Conservation (phyloP, 2,888 invertebrate species). For the Torymus tubicola region DNA sequence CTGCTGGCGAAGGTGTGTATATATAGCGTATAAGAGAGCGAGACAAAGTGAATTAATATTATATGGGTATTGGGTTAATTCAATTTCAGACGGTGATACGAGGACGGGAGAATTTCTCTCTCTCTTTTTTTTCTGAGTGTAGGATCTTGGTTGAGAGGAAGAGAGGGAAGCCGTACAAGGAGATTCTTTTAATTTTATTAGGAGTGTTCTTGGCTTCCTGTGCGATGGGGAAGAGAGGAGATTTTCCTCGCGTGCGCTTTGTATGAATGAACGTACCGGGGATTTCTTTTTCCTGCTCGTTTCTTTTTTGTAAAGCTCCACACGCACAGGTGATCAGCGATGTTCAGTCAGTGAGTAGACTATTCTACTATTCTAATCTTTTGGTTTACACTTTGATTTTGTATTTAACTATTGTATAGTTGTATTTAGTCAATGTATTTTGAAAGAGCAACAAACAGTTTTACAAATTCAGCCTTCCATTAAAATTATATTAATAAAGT, state of each 20-base stretch:
- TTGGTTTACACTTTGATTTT: too few relatives aligned
- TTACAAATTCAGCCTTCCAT: too few relatives aligned
- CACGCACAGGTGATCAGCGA: not conserved
- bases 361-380: too few relatives aligned
- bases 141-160: not conserved
- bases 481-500: too few relatives aligned
- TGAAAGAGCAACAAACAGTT: too few relatives aligned
- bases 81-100: constrained; percentile 17
- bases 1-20: not conserved
- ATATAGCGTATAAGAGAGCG: constrained; percentile 5
- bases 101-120: too few relatives aligned
- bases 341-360: too few relatives aligned
- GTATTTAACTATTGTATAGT: too few relatives aligned
- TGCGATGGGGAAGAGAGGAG: not conserved
- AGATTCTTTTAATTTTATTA: constrained; percentile 38
- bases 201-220: not conserved
- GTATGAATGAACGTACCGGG: not conserved
- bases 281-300: not conserved
- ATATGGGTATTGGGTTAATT: constrained; percentile 37
- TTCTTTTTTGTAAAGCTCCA: not conserved
- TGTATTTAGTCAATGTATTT: too few relatives aligned
- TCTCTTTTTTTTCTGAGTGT: not conserved
- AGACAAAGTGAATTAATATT: constrained; percentile 60
- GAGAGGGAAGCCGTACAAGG: not conserved
- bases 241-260: not conserved